phyloP scores from a whole-genome alignment of 2,888 invertebrate genomes.

The Hirtodrosophila duncani region DNA sequence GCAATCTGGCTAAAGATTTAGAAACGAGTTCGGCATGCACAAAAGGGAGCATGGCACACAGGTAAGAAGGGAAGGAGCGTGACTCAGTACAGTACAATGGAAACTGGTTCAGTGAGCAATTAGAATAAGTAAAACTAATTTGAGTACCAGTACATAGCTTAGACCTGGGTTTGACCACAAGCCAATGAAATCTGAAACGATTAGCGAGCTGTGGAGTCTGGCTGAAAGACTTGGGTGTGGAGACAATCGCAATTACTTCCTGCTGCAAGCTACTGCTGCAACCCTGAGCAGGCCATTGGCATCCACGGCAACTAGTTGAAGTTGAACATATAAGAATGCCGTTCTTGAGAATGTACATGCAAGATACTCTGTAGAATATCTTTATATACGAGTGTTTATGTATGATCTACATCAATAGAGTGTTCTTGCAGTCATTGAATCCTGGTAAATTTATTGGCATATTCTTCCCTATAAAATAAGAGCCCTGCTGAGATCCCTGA shows the following conservation, averaged over 20 bases:
- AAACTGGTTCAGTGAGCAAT: constrained; percentile 65
- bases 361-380: too few species aligned
- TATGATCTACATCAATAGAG: too few species aligned
- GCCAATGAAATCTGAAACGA: constrained; percentile 19
- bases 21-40: constrained; percentile 48
- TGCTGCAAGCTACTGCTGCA: constrained; percentile 32
- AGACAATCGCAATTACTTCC: constrained; percentile 46
- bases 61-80: constrained; percentile 10
- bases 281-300: constrained; percentile 59
- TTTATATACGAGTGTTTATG: too few species aligned
- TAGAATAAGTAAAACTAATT: constrained; percentile 61
- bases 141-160: constrained; percentile 10
- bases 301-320: constrained; percentile 5
- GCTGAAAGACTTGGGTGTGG: constrained; percentile 33
- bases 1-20: constrained; percentile 55
- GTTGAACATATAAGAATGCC: not conserved
- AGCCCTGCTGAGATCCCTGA: too few species aligned
- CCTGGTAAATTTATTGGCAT: too few species aligned
- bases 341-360: too few species aligned
- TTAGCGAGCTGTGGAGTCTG: constrained; percentile 1
- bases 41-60: not conserved
- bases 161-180: constrained; percentile 22
- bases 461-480: too few species aligned
- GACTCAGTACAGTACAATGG: constrained; percentile 46
- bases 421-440: too few species aligned